Conservation (phyloP, 2,797 vertebrate species). For the Cygnus olor region DNA sequence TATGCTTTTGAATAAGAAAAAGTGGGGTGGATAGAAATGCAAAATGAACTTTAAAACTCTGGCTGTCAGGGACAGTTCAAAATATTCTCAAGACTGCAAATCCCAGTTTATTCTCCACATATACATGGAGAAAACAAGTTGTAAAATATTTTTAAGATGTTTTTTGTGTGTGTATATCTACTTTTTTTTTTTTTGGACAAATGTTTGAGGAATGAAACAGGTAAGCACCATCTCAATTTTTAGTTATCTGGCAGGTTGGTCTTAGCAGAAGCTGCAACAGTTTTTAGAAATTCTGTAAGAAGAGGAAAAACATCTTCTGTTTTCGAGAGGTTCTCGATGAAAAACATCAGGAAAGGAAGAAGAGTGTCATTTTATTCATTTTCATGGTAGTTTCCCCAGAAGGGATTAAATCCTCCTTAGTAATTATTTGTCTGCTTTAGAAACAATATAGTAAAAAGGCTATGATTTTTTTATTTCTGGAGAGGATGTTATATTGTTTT, state of each 20-base stretch:
- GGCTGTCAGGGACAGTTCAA: background rate
- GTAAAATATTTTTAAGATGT: background rate
- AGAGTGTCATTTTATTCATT: background rate
- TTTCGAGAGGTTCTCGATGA: background rate
- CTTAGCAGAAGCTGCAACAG: background rate
- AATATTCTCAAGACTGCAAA: background rate
- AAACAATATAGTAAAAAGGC: background rate
- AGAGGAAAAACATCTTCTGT: background rate
- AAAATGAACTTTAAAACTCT: background rate
- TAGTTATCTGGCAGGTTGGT: background rate
- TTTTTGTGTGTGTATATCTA: background rate
- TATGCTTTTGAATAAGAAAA: background rate
- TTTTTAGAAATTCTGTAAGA: background rate
- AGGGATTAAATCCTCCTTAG: background rate
- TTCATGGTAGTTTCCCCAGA: background rate
- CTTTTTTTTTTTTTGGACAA: background rate
- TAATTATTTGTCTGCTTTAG: background rate
- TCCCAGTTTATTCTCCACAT: background rate
- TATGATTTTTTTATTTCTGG: background rate
- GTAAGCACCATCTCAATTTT: background rate
- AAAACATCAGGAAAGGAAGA: background rate
- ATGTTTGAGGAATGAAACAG: background rate
- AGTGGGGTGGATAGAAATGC: background rate
- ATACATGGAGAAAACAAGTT: background rate
- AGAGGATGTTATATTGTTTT: background rate